A percentile compares a stretch with the other conserved stretches of the same genome.
phyloP scores from a whole-genome alignment of 2,113 vertebrate genomes.

The Notothenia rossii region DNA sequence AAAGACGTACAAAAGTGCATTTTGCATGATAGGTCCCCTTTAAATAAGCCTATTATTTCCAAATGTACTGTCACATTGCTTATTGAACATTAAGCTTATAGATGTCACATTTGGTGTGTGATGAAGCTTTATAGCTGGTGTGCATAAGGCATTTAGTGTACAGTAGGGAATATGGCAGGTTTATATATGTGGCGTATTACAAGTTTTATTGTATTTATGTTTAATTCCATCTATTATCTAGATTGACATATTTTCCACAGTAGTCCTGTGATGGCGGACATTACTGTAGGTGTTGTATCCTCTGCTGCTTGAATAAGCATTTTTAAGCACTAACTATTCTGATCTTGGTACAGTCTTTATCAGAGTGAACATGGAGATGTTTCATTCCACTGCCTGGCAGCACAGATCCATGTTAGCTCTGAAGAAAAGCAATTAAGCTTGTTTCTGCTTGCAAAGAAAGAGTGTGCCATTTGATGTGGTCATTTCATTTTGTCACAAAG shows the following conservation, averaged over 20 bases:
- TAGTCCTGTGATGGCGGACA: background rate
- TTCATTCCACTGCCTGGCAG: constrained; percentile 65
- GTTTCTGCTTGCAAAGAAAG: constrained; percentile 61
- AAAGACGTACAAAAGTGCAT: no score
- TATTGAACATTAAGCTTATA: constrained; percentile 19
- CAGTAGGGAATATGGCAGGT: background rate
- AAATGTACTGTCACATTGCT: background rate
- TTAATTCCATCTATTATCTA: no score
- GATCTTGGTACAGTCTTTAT: constrained; percentile 31
- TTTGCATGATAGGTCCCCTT: no score
- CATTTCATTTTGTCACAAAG: constrained; percentile 49
- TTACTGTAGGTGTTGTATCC: background rate
- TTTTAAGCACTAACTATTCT: constrained; percentile 34
- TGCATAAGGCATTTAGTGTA: constrained; percentile 8
- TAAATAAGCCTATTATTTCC: background rate
- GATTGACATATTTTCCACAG: background rate
- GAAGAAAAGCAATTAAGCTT: constrained; percentile 72
- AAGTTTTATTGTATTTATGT: background rate
- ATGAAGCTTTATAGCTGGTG: constrained; percentile 48
- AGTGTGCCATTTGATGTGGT: constrained; percentile 37
- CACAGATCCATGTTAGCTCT: constrained; percentile 51
- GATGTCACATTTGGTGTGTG: background rate
- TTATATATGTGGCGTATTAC: no score
- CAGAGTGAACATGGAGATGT: constrained; percentile 39
- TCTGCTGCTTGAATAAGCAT: constrained; percentile 9